Evolutionary conservation across 2,888 invertebrate genomes (phyloP).

Genomic region (Azorinus chamasolen): DNA sequence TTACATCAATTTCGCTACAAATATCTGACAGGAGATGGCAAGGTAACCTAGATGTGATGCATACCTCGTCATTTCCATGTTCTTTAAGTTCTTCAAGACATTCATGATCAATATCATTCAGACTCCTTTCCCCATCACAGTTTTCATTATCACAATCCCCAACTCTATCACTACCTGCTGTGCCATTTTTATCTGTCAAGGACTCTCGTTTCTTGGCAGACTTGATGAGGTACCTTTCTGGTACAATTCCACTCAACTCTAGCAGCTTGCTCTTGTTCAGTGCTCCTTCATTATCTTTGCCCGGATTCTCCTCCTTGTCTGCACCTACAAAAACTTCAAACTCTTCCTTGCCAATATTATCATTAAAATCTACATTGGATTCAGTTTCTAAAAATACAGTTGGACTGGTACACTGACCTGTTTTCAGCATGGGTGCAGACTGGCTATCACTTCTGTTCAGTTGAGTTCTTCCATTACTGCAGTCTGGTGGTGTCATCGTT

Average conservation of each 20-base stretch:
- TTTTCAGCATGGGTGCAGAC: neutral
- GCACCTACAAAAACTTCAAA: neutral
- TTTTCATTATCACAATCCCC: neutral
- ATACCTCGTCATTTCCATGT: no score
- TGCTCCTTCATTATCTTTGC: conserved; percentile 8
- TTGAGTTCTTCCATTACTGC: neutral
- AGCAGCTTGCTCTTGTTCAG: conserved; percentile 37
- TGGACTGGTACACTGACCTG: conserved; percentile 49
- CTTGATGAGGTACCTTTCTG: conserved; percentile 52
- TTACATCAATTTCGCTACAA: no score
- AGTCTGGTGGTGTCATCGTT: conserved; percentile 7
- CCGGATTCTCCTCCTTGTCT: neutral
- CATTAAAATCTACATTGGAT: conserved; percentile 1
- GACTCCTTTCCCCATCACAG: no score
- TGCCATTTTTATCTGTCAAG: neutral
- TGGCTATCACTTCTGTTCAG: neutral
- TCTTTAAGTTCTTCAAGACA: no score
- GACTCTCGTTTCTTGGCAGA: conserved; percentile 12
- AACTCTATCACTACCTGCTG: no score
- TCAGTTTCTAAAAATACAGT: conserved; percentile 23
- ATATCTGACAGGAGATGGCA: no score
- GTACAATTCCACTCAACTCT: conserved; percentile 53
- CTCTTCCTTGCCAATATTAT: no score
- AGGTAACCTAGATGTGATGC: no score
- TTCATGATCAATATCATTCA: no score